Base-by-base conservation (phyloP, 1,140 invertebrate species). In the Achroia grisella region DNA sequence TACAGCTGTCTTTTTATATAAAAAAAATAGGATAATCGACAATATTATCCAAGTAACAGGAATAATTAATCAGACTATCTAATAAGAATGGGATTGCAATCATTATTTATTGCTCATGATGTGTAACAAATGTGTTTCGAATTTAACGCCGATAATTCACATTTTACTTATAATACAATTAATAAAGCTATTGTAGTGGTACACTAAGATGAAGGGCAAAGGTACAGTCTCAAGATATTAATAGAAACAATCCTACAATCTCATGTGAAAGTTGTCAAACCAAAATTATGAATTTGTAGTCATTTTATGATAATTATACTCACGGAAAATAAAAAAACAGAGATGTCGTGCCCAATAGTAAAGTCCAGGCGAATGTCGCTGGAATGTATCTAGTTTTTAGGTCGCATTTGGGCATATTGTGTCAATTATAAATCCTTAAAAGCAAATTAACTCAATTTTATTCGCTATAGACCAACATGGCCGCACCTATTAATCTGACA, bases 311-410 rank as follows among this genome's bases (percentile, higher is more conserved):
- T 65, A 65, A 64, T 73, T 75, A 69, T 82, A 96, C 95, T 97
- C 90, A 98, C 96, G 97, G 95, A 88, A 95, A 98, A 86, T 93
- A 95, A 89, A 98, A 98, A 91, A 98, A 99, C 58, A 97, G 89
- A 67, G 91, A 91, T 58, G 97, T 98, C 55, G 96, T 95, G 68
- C 91, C 91, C 67, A 98, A 88, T 58, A 99, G 89, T 68, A 99
- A 88, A 52, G 92, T 92, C 97, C 97, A 99, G 72, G 97, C 97
- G 88, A 97, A 95, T 72, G 94, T 94, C 74, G 97, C 97, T 84
- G 97, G 97, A 88, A 98, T 92, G 88, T 95, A 96, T 89, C 93
- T 93, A 76, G 94, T 95, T 87, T 93, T 95, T 74, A 94, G 91
- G 89, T 95, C 94, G 90, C 94, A 96, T 93, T 93, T 94, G 89